Base-by-base conservation (phyloP, 2,113 vertebrate genomes). In the Puffinus mauretanicus region DNA sequence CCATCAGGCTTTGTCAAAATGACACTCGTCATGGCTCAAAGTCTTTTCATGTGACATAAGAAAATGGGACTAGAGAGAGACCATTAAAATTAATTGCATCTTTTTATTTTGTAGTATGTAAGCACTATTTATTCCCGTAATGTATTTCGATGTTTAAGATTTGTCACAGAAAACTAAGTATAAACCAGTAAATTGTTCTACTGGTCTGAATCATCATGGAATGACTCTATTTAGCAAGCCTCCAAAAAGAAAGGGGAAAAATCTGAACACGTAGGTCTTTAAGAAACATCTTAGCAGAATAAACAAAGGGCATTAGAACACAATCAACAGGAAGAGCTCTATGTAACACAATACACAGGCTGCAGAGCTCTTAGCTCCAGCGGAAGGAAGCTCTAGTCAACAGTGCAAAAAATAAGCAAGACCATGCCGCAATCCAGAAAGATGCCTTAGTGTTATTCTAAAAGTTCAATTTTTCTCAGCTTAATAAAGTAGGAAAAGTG, bases 291-390 rank as follows among this genome's bases (percentile, higher is more conserved):
- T 91, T 66, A 96, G 65, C 38, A 96, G 96, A 97, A 97, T 97
- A 98, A 98, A 98, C 97, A 98, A 97, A 94, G 83, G 86, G 49
- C 95, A 97, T 94, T 91, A 73, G 89, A 95, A 96, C 83, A 97
- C 96, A 98, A 97, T 97, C 97, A 98, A 98, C 98, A 98, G 97
- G 98, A 98, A 98, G 92, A 86, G 90, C 94, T 93, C 79, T 82
- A 44, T 42, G 16, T 69, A 96, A 97, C 94, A 98, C 97, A 98
- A 97, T 98, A 71, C 94, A 82, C 13, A 8, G 89, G 91, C 92
- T 92, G 88, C 86, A 76, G 75, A 90, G 94, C 87, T 95, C 86
- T 72, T 27, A 4, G 70, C 90, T 90, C 71, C 95, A 96, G 78
- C 69, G 96, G 97, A 97, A 97, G 96, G 96, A 97, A 97, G 96